These are phyloP conservation scores for Sitta carolinensis DNA, from an alignment of 2,797 vertebrate species.

Conservation along the genomic window DNA sequence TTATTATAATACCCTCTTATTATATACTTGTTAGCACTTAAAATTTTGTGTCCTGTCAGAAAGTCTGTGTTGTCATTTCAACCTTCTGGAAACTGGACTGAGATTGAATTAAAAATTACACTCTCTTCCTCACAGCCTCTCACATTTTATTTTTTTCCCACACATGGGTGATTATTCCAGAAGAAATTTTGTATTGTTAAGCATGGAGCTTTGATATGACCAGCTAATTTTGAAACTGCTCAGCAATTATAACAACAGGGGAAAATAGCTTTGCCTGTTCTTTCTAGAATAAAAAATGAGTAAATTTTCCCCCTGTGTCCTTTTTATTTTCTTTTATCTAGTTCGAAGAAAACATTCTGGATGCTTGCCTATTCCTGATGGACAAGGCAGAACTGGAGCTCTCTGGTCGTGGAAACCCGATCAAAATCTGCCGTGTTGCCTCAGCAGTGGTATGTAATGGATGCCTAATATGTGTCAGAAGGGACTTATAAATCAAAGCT, in stretches of 20 bases:
- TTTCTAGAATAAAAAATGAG: background rate
- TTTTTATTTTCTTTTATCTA: slow-evolving; percentile 58
- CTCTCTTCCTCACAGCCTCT: background rate
- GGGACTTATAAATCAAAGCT: background rate
- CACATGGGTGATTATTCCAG: background rate
- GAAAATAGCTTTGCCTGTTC: background rate
- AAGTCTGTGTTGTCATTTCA: slow-evolving; percentile 41
- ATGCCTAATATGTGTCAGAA: background rate
- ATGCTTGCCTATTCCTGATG: slow-evolving; percentile 91
- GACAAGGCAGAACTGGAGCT: slow-evolving; percentile 90
- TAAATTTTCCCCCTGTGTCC: background rate
- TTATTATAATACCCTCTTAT: slow-evolving; percentile 25
- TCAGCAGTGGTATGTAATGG: slow-evolving; percentile 88
- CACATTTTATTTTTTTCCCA: background rate
- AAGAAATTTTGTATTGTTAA: background rate
- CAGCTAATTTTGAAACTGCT: background rate
- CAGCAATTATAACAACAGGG: background rate
- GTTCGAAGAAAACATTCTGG: slow-evolving; percentile 92
- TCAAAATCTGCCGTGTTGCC: slow-evolving; percentile 89
- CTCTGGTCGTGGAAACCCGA: slow-evolving; percentile 86
- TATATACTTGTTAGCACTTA: slow-evolving; percentile 42
- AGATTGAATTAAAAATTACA: background rate
- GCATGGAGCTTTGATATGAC: background rate
- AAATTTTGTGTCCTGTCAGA: slow-evolving; percentile 36
- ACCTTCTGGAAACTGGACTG: slow-evolving; percentile 16